These are phyloP conservation scores for Micronycteris hirsuta DNA, from an alignment of 2,113 vertebrate genomes.

Conservation along the genomic window DNA sequence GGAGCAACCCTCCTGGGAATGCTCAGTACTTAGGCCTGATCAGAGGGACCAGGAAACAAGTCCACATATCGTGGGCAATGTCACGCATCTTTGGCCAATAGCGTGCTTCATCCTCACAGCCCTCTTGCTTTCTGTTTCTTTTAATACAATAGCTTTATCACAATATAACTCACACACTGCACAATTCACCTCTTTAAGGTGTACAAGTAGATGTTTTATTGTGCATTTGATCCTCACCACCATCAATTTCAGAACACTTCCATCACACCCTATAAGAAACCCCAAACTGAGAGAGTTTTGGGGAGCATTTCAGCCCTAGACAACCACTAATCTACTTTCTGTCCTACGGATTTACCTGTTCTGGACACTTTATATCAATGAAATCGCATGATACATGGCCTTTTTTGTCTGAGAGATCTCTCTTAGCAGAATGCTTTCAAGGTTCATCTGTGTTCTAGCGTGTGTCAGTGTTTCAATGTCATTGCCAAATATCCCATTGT, in stretches of 20 bases:
- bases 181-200: background rate
- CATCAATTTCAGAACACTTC: background rate
- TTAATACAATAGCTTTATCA: background rate
- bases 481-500: too few species aligned
- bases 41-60: background rate
- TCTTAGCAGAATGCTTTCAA: background rate
- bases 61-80: rapidly evolving
- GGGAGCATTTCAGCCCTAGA: too few species aligned
- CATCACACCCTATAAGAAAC: background rate
- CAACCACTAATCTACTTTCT: background rate
- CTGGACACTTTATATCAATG: background rate
- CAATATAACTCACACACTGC: background rate
- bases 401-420: background rate
- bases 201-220: background rate
- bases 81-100: background rate
- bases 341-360: background rate
- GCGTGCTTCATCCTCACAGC: too few species aligned
- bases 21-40: background rate
- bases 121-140: background rate
- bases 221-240: background rate
- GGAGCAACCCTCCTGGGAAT: rapidly evolving
- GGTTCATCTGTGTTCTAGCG: rapidly evolving
- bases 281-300: too few species aligned
- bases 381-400: background rate
- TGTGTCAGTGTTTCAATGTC: background rate